A percentile compares a stretch with the other conserved stretches of the same genome.
Evolutionary conservation across 2,888 invertebrate genomes (phyloP).

Genomic region (Agrotis puta): DNA sequence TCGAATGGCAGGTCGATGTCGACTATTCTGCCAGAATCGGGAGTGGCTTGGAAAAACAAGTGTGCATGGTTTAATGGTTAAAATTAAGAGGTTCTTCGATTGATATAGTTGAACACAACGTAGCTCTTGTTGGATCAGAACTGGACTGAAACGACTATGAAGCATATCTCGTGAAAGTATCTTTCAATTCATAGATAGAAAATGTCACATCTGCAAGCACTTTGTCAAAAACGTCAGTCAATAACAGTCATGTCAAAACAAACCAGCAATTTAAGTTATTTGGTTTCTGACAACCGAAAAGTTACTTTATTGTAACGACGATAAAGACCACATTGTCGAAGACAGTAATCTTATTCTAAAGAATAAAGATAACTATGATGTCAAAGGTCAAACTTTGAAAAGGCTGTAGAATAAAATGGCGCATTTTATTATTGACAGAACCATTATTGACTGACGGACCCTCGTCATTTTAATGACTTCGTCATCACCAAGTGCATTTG

Average conservation of each 20-base stretch:
- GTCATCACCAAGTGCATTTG: slow-evolving; percentile 42
- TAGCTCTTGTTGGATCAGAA: too few species aligned
- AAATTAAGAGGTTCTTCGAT: too few species aligned
- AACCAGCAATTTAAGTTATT: slow-evolving; percentile 11
- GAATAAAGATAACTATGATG: too few species aligned
- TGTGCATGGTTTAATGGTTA: too few species aligned
- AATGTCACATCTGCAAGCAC: slow-evolving; percentile 8
- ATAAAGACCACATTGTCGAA: neutral
- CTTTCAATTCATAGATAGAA: neutral
- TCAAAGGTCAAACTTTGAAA: neutral
- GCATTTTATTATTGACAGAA: slow-evolving; percentile 24
- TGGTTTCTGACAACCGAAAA: neutral
- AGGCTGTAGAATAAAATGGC: slow-evolving; percentile 4
- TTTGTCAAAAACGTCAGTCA: slow-evolving; percentile 25
- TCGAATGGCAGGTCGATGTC: too few species aligned
- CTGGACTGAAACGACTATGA: neutral
- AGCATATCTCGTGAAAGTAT: neutral
- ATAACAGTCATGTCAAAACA: slow-evolving; percentile 8
- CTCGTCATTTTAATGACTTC: slow-evolving; percentile 23
- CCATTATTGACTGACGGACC: slow-evolving; percentile 30
- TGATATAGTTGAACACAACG: too few species aligned
- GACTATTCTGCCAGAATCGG: too few species aligned
- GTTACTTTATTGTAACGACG: neutral
- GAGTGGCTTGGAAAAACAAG: too few species aligned
- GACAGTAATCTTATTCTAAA: too few species aligned